These are phyloP conservation scores for Polydrusus tereticollis DNA, from an alignment of 2,888 invertebrate genomes.

Conservation along the genomic window DNA sequence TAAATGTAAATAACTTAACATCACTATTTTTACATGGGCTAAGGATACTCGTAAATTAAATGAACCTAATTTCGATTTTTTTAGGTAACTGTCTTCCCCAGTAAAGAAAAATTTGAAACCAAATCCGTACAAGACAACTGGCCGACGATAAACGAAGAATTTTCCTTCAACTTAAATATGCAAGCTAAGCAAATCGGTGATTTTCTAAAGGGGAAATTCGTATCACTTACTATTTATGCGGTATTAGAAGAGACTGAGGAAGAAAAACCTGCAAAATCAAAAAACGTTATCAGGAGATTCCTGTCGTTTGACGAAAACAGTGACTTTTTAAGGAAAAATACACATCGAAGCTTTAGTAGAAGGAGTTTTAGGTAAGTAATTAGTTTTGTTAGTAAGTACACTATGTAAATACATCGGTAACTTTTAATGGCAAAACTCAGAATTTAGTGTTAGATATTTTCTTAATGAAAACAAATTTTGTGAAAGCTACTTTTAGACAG, in stretches of 20 bases:
- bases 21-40: too few species aligned
- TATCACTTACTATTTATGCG: constrained; percentile 78
- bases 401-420: too few species aligned
- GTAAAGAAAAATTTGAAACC: constrained; percentile 82
- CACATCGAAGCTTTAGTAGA: constrained; percentile 35
- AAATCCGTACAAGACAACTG: constrained; percentile 80
- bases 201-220: constrained; percentile 75
- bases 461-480: too few species aligned
- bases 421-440: too few species aligned
- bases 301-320: constrained; percentile 67
- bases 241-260: constrained; percentile 72
- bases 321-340: constrained; percentile 46
- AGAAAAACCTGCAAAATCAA: constrained; percentile 57
- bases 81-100: constrained; percentile 84
- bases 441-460: too few species aligned
- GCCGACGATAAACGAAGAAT: constrained; percentile 86
- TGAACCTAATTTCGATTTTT: constrained; percentile 59
- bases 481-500: too few species aligned
- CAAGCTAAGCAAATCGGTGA: constrained; percentile 71
- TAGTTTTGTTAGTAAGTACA: too few species aligned
- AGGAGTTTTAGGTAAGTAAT: constrained; percentile 47
- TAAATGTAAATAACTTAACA: too few species aligned
- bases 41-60: too few species aligned
- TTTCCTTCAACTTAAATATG: constrained; percentile 75
- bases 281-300: constrained; percentile 62